Percentiles rank a stretch among this genome's conserved stretches.
Evolutionary conservation across 2,113 vertebrate genomes (phyloP).

Genomic region (Hippocampus mohnikei): DNA sequence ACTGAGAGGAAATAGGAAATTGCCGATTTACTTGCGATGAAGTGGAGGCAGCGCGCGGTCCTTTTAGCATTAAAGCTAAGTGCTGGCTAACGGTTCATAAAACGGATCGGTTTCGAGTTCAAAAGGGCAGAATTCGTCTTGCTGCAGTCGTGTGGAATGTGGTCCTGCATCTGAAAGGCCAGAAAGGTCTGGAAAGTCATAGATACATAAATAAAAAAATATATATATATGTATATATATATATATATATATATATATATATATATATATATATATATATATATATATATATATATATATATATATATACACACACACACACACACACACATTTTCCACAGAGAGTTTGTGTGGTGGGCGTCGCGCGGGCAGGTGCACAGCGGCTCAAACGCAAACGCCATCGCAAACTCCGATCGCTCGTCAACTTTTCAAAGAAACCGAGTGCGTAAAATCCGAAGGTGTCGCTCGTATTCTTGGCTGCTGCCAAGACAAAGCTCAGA

Average conservation of each 20-base stretch:
- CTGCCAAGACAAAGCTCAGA: background rate
- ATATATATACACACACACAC: no score
- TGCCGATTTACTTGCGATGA: conserved; percentile 37
- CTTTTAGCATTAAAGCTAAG: conserved; percentile 2
- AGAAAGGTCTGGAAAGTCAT: background rate
- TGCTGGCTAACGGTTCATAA: background rate
- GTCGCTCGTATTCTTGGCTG: background rate
- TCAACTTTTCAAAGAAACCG: background rate
- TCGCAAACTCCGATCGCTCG: background rate
- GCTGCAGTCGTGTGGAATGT: background rate
- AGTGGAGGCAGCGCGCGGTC: background rate
- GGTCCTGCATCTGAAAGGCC: background rate
- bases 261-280: no score
- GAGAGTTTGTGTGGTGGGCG: background rate
- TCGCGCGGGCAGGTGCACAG: background rate
- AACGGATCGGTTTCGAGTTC: background rate
- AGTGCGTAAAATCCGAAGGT: background rate
- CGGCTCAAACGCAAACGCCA: background rate
- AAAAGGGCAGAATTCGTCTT: conserved; percentile 4
- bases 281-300: no score
- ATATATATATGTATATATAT: no score
- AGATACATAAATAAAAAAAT: no score
- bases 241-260: no score
- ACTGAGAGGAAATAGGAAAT: conserved; percentile 14
- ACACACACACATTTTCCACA: background rate